Percentiles rank a stretch among this genome's conserved stretches.
Evolutionary conservation across 2,113 vertebrate genomes (phyloP).

Genomic region (Phrynosoma blainvillii): DNA sequence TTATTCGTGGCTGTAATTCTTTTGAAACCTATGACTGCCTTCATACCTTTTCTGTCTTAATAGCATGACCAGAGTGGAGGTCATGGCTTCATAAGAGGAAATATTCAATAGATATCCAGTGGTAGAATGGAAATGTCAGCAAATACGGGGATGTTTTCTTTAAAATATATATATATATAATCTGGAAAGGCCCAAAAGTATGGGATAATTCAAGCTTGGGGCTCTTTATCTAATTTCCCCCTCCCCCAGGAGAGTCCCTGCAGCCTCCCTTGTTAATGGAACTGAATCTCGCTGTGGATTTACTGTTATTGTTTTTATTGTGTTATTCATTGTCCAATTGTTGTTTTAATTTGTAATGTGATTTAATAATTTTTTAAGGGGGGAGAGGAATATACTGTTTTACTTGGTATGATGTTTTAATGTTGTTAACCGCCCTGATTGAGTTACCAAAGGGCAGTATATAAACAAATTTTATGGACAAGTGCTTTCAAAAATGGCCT

Average conservation of each 20-base stretch:
- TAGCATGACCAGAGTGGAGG: background rate
- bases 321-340: too few relatives aligned
- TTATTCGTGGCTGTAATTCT: fast-evolving
- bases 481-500: background rate
- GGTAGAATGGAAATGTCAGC: background rate
- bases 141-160: background rate
- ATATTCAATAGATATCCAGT: fast-evolving
- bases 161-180: background rate
- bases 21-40: fast-evolving
- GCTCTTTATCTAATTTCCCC: background rate
- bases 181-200: fast-evolving
- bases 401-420: too few relatives aligned
- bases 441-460: too few relatives aligned
- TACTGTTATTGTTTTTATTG: too few relatives aligned
- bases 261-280: too few relatives aligned
- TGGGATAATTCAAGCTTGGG: fast-evolving
- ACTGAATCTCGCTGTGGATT: too few relatives aligned
- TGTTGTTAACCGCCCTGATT: too few relatives aligned
- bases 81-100: background rate
- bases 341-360: too few relatives aligned
- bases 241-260: too few relatives aligned
- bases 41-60: background rate
- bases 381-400: too few relatives aligned
- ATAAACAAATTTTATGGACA: background rate
- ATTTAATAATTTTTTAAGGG: too few relatives aligned